phyloP scores from a whole-genome alignment of 2,888 invertebrate genomes.

The Macrostomum cliftonense region DNA sequence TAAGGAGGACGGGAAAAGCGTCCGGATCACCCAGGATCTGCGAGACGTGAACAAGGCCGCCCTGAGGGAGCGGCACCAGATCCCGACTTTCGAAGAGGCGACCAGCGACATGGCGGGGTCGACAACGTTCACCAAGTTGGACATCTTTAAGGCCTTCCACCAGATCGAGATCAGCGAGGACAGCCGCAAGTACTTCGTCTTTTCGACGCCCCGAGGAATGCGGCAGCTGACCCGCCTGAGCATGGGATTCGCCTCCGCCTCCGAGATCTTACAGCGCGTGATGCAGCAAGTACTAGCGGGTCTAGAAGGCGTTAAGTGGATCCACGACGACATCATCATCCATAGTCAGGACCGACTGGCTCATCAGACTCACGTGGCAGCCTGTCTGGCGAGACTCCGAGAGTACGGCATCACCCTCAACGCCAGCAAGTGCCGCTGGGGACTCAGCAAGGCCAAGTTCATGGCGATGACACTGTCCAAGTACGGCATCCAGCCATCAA shows the following conservation, averaged over 20 bases:
- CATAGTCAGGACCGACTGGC: background rate
- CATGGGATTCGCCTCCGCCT: conserved; percentile 10
- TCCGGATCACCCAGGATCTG: conserved; percentile 18
- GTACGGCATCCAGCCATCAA: conserved; percentile 9
- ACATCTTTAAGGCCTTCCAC: conserved; percentile 5
- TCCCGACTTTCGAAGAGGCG: conserved; percentile 5
- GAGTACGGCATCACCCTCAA: conserved; percentile 1
- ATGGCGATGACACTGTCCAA: conserved; percentile 12
- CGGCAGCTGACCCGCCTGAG: conserved; percentile 12
- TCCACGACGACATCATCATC: conserved; percentile 1
- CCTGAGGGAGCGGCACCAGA: conserved; percentile 8
- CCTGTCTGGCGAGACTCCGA: background rate
- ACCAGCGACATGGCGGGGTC: background rate
- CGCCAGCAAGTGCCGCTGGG: conserved; percentile 1
- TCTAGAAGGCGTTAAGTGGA: background rate
- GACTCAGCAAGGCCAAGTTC: conserved; percentile 5
- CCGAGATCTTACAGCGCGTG: conserved; percentile 5
- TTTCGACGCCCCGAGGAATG: background rate
- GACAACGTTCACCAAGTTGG: conserved; percentile 2
- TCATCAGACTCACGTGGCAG: background rate
- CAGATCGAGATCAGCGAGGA: conserved; percentile 6
- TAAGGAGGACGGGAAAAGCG: conserved; percentile 14
- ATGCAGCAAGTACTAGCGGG: background rate
- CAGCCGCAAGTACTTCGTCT: conserved; percentile 1
- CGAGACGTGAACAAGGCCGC: conserved; percentile 13